Conservation (phyloP, 2,113 vertebrate genomes). For the Petaurus breviceps region DNA sequence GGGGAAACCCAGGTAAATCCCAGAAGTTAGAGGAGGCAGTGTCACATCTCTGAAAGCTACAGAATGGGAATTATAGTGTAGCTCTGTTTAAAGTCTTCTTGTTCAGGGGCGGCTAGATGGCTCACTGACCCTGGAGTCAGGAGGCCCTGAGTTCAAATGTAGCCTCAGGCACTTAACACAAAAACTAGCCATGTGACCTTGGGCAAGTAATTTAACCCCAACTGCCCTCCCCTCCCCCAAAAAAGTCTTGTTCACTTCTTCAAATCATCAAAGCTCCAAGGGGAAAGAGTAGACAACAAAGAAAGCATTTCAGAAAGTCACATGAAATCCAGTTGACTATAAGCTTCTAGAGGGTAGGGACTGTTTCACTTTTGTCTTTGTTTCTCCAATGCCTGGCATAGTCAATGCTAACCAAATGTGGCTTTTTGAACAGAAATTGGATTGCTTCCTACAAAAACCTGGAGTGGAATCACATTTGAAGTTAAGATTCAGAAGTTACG, state of each 20-base stretch:
- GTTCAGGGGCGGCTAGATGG: background rate
- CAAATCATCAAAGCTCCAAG: background rate
- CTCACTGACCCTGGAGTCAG: no score
- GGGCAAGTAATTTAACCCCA: no score
- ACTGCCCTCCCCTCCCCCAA: no score
- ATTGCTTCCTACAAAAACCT: background rate
- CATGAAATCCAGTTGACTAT: background rate
- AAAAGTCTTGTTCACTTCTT: no score
- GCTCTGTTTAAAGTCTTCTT: background rate
- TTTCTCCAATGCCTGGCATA: background rate
- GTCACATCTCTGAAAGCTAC: background rate
- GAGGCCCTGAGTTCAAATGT: no score
- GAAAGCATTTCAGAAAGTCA: background rate
- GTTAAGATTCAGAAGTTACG: slow-evolving; percentile 57
- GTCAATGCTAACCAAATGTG: background rate
- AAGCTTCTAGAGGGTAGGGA: background rate
- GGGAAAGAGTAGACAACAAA: background rate
- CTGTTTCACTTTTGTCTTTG: background rate
- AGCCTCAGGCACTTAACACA: no score
- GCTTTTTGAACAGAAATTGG: background rate
- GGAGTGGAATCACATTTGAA: slow-evolving; percentile 43
- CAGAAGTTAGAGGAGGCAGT: background rate
- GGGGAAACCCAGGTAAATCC: background rate
- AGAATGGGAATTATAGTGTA: background rate
- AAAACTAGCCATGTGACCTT: no score